Conservation (phyloP, 2,113 vertebrate species). For the Python bivittatus region DNA sequence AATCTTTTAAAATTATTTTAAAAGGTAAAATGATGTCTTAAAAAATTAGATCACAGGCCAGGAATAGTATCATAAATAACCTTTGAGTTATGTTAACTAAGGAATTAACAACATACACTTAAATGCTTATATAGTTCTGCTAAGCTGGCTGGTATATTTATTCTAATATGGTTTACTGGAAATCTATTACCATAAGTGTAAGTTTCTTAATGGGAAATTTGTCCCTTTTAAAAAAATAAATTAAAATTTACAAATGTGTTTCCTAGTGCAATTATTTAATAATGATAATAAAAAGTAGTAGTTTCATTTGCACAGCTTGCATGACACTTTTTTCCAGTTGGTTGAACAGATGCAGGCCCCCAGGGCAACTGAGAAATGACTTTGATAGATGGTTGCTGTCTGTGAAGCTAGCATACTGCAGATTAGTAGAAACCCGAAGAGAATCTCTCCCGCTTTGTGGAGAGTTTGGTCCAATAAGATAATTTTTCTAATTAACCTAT, state of each 20-base stretch:
- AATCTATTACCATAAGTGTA: background rate
- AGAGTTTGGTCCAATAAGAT: slow-evolving; percentile 82
- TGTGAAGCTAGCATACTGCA: slow-evolving; percentile 71
- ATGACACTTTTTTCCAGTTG: slow-evolving; percentile 78
- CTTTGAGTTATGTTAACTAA: slow-evolving; percentile 9
- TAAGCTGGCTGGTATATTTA: slow-evolving; percentile 1
- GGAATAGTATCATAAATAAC: background rate
- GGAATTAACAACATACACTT: background rate
- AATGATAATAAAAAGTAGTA: slow-evolving; percentile 30
- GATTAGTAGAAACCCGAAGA: slow-evolving; percentile 82
- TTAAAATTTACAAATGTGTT: slow-evolving; percentile 29
- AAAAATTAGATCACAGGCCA: background rate
- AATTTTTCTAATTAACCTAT: slow-evolving; percentile 95
- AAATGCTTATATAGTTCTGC: background rate
- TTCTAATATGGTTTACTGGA: slow-evolving; percentile 13
- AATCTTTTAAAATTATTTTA: background rate
- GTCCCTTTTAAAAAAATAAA: slow-evolving; percentile 16
- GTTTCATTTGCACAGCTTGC: slow-evolving; percentile 75
- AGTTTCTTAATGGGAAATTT: slow-evolving; percentile 16
- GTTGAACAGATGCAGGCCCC: slow-evolving; percentile 78
- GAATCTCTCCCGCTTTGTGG: slow-evolving; percentile 77
- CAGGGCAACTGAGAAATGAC: slow-evolving; percentile 74
- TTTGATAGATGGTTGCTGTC: slow-evolving; percentile 83
- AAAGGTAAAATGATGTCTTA: background rate
- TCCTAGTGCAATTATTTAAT: slow-evolving; percentile 42